Evolutionary conservation across 2,797 vertebrate genomes (phyloP).

Genomic region (Sebastes itinus): DNA sequence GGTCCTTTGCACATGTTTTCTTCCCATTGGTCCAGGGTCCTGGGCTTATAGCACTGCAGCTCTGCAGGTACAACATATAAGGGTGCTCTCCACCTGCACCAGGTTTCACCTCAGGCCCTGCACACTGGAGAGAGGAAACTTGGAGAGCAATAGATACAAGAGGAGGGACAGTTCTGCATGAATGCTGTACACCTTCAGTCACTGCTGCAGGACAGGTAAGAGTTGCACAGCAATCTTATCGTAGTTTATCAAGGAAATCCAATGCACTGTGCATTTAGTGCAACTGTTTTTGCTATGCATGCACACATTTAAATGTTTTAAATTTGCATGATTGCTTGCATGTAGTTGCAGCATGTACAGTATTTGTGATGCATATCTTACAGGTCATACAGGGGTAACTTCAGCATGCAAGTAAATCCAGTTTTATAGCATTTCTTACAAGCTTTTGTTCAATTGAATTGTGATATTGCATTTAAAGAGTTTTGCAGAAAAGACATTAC

Average conservation of each 20-base stretch:
- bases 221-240: background rate
- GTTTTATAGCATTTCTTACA: background rate
- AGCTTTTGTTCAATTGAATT: background rate
- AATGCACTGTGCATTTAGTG: background rate
- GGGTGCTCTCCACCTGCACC: conserved; percentile 31
- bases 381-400: background rate
- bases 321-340: accelerated
- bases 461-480: background rate
- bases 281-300: background rate
- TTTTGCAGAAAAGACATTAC: background rate
- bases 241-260: background rate
- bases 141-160: background rate
- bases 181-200: background rate
- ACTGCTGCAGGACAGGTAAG: conserved; percentile 50
- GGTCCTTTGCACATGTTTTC: conserved; percentile 80
- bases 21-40: conserved; percentile 76
- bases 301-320: background rate
- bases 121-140: conserved; percentile 14
- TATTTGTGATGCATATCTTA: background rate
- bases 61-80: conserved; percentile 70
- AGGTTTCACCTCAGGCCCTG: conserved; percentile 39
- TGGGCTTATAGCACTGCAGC: conserved; percentile 45
- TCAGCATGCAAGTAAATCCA: background rate
- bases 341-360: background rate
- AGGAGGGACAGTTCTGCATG: background rate